phyloP scores from a whole-genome alignment of 1,140 invertebrate genomes.

The Andrena cerasifolii region DNA sequence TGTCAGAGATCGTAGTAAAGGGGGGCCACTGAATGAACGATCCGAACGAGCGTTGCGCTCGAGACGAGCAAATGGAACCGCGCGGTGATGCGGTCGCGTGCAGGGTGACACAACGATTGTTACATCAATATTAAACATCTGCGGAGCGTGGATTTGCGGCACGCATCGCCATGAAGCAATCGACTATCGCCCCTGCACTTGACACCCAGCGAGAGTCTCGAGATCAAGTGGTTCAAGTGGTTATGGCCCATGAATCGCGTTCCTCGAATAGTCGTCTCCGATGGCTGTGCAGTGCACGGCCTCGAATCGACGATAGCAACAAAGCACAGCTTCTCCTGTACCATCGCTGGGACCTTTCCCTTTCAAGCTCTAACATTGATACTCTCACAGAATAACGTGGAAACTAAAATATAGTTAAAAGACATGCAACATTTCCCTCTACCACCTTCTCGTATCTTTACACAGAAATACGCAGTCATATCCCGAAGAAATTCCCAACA shows the following conservation, averaged over 20 bases:
- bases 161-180: slow-evolving; percentile 36
- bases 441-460: too few relatives aligned
- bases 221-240: slow-evolving; percentile 52
- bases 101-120: slow-evolving; percentile 10
- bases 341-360: too few relatives aligned
- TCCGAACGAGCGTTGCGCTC: background rate
- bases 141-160: slow-evolving; percentile 23
- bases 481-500: too few relatives aligned
- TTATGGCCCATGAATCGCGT: slow-evolving; percentile 29
- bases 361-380: too few relatives aligned
- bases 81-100: slow-evolving; percentile 8
- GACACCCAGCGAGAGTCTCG: slow-evolving; percentile 32
- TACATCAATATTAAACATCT: slow-evolving; percentile 39
- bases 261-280: slow-evolving; percentile 36
- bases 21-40: background rate
- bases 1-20: background rate
- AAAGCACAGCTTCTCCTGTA: too few relatives aligned
- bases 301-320: background rate
- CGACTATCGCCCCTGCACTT: slow-evolving; percentile 40
- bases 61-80: slow-evolving; percentile 2
- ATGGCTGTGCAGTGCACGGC: background rate
- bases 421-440: too few relatives aligned
- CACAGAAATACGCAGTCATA: too few relatives aligned
- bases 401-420: too few relatives aligned
- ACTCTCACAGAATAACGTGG: too few relatives aligned